Conservation (phyloP, 2,888 invertebrate species). For the Lacanobia oleracea region DNA sequence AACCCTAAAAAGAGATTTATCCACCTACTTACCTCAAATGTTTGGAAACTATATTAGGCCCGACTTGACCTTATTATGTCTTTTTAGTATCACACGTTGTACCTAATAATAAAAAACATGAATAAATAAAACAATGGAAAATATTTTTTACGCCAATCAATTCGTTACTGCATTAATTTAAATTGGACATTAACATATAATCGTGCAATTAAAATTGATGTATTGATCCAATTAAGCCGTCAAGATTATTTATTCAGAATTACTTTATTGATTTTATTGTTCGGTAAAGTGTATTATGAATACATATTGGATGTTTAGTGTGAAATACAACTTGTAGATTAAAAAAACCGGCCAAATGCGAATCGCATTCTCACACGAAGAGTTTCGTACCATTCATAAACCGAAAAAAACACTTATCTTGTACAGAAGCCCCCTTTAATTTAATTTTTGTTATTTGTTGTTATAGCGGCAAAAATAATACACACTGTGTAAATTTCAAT, state of each 20-base stretch:
- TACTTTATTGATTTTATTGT: constrained; percentile 29
- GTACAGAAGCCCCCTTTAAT: too few species aligned
- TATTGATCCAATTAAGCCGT: constrained; percentile 44
- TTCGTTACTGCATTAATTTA: constrained; percentile 31
- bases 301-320: not conserved
- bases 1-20: not conserved
- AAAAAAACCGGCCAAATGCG: too few species aligned
- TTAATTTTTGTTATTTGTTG: too few species aligned
- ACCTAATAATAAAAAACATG: not conserved
- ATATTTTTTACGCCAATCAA: constrained; percentile 27
- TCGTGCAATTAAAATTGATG: constrained; percentile 47
- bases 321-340: too few species aligned
- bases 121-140: constrained; percentile 50
- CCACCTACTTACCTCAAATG: not conserved
- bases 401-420: too few species aligned
- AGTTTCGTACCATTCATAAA: too few species aligned
- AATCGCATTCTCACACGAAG: too few species aligned
- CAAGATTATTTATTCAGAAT: constrained; percentile 39
- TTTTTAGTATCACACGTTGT: constrained; percentile 1
- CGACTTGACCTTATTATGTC: not conserved
- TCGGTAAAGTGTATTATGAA: constrained; percentile 5
- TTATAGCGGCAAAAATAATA: too few species aligned
- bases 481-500: too few species aligned
- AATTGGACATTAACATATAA: constrained; percentile 54
- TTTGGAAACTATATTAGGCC: not conserved